Base-by-base conservation (phyloP, 2,888 invertebrate genomes). In the Metopia argyrocephala region DNA sequence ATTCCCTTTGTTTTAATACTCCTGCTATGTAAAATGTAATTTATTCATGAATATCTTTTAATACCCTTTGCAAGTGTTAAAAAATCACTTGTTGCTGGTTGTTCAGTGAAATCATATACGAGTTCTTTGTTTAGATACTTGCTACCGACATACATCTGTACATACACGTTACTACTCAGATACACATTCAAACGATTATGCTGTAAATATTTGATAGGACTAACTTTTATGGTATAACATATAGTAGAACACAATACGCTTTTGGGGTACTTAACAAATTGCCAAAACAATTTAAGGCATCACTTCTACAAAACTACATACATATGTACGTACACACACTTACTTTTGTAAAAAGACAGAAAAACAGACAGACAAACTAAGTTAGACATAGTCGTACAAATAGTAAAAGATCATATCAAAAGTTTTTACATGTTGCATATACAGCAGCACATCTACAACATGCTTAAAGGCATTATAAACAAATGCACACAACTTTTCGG, bases 261-360 rank as follows among this genome's bases (percentile, higher is more conserved):
- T 81, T 78, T 54, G 68, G 81, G 68, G 78, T 78, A 75, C 69
- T 81, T 78, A 74, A 81, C 78, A 81, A 81, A 81, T 81, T 81
- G 81, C 69, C 81, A 78, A 81, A 81, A 81, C 78, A 74, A 75
- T 81, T 81, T 81, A 78, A 61, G 78, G 78, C 70, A 81, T 75
- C 81, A 78, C 81, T 81, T 70, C 5, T 38, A 50, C 25, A 57
- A 45, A 66, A 62, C n/a, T 4, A 74, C 38, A 78, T 2, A n/a
- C 9, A 65, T 9, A 52, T 21, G 38, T 23, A 31, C 28, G 23
- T 3, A 50, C 0, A 27, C 18, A 31, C 27, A 74, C 9, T 54
- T 21, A 48, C 31, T 48, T 38, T 12, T 38, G 12, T 15, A 38
- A 12, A 38, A 9, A 12, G 38, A 31, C 31, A 31, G 12, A 31